Base-by-base conservation (phyloP, 2,113 vertebrate species). In the Leucopternis melanops region DNA sequence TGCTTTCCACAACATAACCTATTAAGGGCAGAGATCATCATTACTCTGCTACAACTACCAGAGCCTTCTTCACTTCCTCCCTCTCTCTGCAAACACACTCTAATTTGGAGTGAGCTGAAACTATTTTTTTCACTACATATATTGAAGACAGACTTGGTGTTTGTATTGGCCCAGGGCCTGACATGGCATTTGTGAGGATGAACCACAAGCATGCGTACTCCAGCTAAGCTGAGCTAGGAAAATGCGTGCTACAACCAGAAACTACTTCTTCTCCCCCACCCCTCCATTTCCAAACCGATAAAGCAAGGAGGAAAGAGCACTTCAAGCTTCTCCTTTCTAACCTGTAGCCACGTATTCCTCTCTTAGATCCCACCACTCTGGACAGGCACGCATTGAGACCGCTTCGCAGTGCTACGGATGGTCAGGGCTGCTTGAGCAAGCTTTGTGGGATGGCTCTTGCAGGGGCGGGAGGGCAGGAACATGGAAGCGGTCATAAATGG, bases 101-200 rank as follows among this genome's bases (percentile, higher is more conserved):
- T 42, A 86, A 77, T 77, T 81, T 92, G 82, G 63, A 92, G 71
- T 13, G n/a, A 90, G 65, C 67, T 83, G 54, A 45, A 88, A 34
- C 17, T 32, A 58, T 52, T 91, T 93, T 91, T 80, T 81, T 8
- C 52, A 19, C 57, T 92, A 27, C n/a, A 73, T 50, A 40, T 72
- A 62, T 31, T 57, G 79, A 95, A 93, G 90, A 70, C 49, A 92
- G 74, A 62, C 38, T 88, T 59, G 34, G 22, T 95, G 79, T 94
- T 96, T 94, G 45, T n/a, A 13, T 62, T 95, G 94, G 92, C 93
- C 42, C 63, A 13, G 82, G 29, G 88, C 85, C 93, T 88, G 59
- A 73, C 34, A 19, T 25, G 92, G 80, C 63, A 63, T 94, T 90
- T 84, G 59, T 78, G 79, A 94, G 52, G 85, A 96, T 47, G 92